Evolutionary conservation across 2,888 invertebrate species (phyloP).

Genomic region (Heliconius ethilla): DNA sequence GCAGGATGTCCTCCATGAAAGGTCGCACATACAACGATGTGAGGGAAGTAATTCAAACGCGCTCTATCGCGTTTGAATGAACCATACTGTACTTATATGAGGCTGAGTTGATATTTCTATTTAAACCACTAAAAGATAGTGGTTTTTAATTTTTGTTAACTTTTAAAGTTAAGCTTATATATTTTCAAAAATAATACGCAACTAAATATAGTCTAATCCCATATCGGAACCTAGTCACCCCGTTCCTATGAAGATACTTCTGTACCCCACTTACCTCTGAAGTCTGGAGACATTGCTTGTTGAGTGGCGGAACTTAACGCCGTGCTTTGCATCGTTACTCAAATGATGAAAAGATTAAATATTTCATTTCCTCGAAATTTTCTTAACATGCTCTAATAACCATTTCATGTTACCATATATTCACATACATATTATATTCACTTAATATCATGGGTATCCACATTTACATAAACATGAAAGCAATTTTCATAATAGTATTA

Average conservation of each 20-base stretch:
- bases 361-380: too few species aligned
- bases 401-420: background rate
- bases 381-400: too few species aligned
- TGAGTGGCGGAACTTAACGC: too few species aligned
- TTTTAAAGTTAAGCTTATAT: background rate
- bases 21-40: background rate
- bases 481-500: constrained; percentile 10
- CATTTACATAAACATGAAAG: constrained; percentile 14
- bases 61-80: constrained; percentile 20
- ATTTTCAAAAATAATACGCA: too few species aligned
- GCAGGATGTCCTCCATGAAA: constrained; percentile 8
- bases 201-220: too few species aligned
- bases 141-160: background rate
- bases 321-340: too few species aligned
- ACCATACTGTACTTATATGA: background rate
- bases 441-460: background rate
- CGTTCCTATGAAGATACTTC: too few species aligned
- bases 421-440: background rate
- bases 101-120: background rate
- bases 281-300: too few species aligned
- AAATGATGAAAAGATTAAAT: too few species aligned
- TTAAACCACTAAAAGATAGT: background rate
- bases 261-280: too few species aligned
- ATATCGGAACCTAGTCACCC: too few species aligned
- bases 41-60: constrained; percentile 13